Base-by-base conservation (phyloP, 1,140 invertebrate genomes). In the Lerema accius region DNA sequence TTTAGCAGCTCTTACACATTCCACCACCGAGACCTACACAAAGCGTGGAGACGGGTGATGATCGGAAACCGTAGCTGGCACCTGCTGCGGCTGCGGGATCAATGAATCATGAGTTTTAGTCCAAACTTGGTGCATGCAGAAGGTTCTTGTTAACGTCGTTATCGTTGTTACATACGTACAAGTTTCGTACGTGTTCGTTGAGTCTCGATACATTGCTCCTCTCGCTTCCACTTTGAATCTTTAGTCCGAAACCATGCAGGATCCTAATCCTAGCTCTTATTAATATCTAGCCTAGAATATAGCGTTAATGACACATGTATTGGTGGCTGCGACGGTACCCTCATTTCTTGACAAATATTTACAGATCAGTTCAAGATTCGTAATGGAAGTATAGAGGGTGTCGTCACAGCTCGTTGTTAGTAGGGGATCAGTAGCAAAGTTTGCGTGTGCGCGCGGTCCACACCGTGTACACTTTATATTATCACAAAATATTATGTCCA, bases 381-480 rank as follows among this genome's bases (percentile, higher is more conserved):
- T n/a, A 23, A 46, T 46, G 26, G 28, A 62, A 49, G 11, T 28
- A 49, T 28, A 11, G 39, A 71, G 73, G 76, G 69, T 85, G 76
- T 76, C 78, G 66, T 82, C 71, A 68, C 76, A 78, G 70, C 82
- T 68, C 70, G 65, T 67, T 80, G 86, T 89, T 87, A 89, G 86
- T 89, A 87, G 67, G 82, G 81, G 79, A 82, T 73, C 70, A 77
- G 76, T 86, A 83, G 86, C 83, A 72, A 72, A 80, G 68, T 78
- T 83, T 86, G 86, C 83, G 75, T 86, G 82, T 78, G 80, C 82
- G 82, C 82, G 83, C 78, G 83, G 71, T 81, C 84, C 83, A 86
- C 80, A 86, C 80, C 81, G 79, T 86, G 85, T 84, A 71, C 63
- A 76, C 43, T 42, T 53, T 49, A 55, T 42, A 26, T 61, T 55